A percentile compares a stretch with the other conserved stretches of the same genome.
phyloP scores from a whole-genome alignment of 2,888 invertebrate species.

The Amphipyra tragopoginis region DNA sequence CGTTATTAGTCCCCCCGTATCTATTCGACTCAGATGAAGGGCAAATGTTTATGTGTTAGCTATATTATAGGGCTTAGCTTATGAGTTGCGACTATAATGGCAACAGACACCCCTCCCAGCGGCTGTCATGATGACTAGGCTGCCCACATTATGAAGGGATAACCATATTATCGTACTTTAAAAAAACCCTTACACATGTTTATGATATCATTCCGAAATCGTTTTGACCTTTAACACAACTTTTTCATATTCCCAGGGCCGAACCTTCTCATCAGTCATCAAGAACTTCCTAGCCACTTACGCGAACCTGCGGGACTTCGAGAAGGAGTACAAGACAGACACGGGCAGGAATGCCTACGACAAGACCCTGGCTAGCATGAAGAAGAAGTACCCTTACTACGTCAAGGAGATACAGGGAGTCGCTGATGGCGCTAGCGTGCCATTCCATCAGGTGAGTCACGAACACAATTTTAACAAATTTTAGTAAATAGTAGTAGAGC shows the following conservation, averaged over 20 bases:
- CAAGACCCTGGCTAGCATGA: slow-evolving; percentile 92
- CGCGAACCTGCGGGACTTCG: slow-evolving; percentile 91
- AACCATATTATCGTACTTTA: too few relatives aligned
- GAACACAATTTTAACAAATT: too few relatives aligned
- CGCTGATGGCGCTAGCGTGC: slow-evolving; percentile 95
- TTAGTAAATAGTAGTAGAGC: too few relatives aligned
- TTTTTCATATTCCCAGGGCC: slow-evolving; percentile 90
- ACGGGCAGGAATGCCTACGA: slow-evolving; percentile 93
- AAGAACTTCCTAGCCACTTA: slow-evolving; percentile 92
- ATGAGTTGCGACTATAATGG: too few relatives aligned
- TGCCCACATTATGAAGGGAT: too few relatives aligned
- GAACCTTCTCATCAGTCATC: slow-evolving; percentile 93
- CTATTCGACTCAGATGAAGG: too few relatives aligned
- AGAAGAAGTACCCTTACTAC: slow-evolving; percentile 94
- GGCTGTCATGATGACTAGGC: too few relatives aligned
- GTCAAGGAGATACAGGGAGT: slow-evolving; percentile 95
- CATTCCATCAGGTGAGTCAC: slow-evolving; percentile 94
- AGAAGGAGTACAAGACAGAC: slow-evolving; percentile 93
- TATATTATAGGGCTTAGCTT: too few relatives aligned
- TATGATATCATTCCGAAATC: background rate
- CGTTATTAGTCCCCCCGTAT: too few relatives aligned
- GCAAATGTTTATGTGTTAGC: too few relatives aligned
- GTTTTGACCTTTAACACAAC: background rate
- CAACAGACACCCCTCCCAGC: too few relatives aligned
- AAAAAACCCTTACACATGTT: too few relatives aligned